phyloP scores from a whole-genome alignment of 1,140 invertebrate genomes.

The Scaptodrosophila lebanonensis region DNA sequence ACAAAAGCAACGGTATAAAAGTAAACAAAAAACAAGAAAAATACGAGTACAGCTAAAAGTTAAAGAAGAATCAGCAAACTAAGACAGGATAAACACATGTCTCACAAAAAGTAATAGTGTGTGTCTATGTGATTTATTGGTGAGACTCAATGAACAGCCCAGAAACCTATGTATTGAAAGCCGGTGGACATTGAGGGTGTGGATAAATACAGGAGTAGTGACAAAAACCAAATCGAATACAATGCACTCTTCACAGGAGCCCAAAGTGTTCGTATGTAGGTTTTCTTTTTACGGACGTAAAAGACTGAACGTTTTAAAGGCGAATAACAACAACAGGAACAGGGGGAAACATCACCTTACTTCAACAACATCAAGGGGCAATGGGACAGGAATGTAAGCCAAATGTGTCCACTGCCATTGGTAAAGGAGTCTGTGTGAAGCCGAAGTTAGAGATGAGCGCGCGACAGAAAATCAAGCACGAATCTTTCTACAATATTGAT shows the following conservation, averaged over 20 bases:
- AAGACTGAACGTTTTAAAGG: too few species aligned
- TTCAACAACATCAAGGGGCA: too few species aligned
- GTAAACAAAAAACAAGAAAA: not conserved
- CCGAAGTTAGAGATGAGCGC: too few species aligned
- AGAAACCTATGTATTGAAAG: slow-evolving; percentile 1
- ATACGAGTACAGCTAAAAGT: slow-evolving; percentile 2
- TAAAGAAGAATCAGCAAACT: slow-evolving; percentile 12
- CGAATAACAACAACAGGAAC: not conserved
- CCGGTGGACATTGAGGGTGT: too few species aligned
- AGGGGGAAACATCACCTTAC: too few species aligned
- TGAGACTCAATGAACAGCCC: not conserved
- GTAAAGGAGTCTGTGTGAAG: too few species aligned
- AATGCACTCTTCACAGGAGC: slow-evolving; percentile 26
- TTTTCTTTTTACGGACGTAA: too few species aligned
- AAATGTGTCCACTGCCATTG: too few species aligned
- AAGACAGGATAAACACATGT: slow-evolving; percentile 13
- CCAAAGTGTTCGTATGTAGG: not conserved
- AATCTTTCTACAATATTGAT: too few species aligned
- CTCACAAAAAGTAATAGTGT: not conserved
- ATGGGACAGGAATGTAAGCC: too few species aligned
- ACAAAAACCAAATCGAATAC: slow-evolving; percentile 36
- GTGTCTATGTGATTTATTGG: slow-evolving; percentile 6
- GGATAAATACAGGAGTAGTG: slow-evolving; percentile 19
- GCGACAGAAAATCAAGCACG: too few species aligned
- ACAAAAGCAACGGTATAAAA: slow-evolving; percentile 13